Evolutionary conservation across 2,113 vertebrate species (phyloP).

Genomic region (Aegithalos caudatus): DNA sequence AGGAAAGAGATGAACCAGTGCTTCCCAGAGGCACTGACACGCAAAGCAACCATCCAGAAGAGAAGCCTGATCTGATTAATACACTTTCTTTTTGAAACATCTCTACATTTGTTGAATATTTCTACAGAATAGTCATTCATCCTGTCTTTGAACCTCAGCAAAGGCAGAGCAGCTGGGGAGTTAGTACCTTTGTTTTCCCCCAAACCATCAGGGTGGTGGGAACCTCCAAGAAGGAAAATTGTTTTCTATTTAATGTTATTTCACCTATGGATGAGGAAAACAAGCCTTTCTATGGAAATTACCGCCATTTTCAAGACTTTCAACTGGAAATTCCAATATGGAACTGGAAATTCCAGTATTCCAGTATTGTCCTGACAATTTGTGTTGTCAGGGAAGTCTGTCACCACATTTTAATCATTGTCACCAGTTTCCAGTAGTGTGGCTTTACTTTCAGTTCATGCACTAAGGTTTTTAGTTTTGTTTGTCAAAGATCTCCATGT

Average conservation of each 20-base stretch:
- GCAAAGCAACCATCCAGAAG: not conserved
- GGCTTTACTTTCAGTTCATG: not conserved
- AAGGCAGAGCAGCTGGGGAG: not conserved
- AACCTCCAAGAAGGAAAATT: not conserved
- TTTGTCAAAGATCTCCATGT: not conserved
- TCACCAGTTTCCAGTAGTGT: not conserved
- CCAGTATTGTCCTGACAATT: not conserved
- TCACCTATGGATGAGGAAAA: not conserved
- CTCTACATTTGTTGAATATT: not conserved
- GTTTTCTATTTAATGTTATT: not conserved
- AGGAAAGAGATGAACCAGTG: not conserved
- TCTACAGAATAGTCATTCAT: not conserved
- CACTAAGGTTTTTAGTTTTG: not conserved
- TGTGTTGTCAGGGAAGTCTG: not conserved
- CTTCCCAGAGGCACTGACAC: not conserved
- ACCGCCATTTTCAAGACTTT: not conserved
- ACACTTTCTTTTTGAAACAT: not conserved
- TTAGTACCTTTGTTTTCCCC: too few relatives aligned
- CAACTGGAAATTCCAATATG: not conserved
- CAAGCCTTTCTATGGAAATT: not conserved
- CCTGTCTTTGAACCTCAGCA: not conserved
- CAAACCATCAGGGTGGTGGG: not conserved
- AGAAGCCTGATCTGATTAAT: not conserved
- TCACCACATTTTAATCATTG: not conserved
- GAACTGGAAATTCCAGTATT: not conserved